phyloP scores from a whole-genome alignment of 92 coral and sea anemone genomes.

The Porites evermanni region DNA sequence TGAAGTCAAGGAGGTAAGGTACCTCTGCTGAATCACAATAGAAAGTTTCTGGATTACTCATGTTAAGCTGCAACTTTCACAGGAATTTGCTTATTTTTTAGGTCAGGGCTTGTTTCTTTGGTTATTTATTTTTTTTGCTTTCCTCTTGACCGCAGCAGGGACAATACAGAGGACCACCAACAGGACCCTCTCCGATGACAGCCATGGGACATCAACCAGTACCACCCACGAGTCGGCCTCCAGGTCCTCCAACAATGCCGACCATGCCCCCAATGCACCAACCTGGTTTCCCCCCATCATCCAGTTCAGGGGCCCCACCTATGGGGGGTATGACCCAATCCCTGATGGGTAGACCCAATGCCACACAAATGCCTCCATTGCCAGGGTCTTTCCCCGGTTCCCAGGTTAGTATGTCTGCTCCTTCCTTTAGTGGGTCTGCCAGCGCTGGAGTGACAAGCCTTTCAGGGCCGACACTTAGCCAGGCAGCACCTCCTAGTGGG shows the following conservation, averaged over 20 bases:
- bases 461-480: slow-evolving; percentile 62
- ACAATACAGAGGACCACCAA: slow-evolving; percentile 39
- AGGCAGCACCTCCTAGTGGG: slow-evolving; percentile 51
- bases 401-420: slow-evolving; percentile 78
- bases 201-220: slow-evolving; percentile 46
- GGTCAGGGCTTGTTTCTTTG: too few species aligned
- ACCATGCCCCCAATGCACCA: slow-evolving; percentile 54
- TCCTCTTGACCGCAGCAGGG: slow-evolving; percentile 12
- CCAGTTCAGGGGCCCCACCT: slow-evolving; percentile 42
- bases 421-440: slow-evolving; percentile 50
- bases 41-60: too few species aligned
- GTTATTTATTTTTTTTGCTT: not conserved
- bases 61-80: too few species aligned
- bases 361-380: slow-evolving; percentile 67
- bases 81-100: too few species aligned
- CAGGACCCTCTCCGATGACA: slow-evolving; percentile 45
- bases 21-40: too few species aligned
- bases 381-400: slow-evolving; percentile 70
- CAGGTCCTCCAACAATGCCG: slow-evolving; percentile 54
- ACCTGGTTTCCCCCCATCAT: slow-evolving; percentile 68
- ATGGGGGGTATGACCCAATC: slow-evolving; percentile 69
- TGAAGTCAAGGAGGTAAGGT: too few species aligned
- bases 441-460: slow-evolving; percentile 50
- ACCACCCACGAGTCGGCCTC: slow-evolving; percentile 48
- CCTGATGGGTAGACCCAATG: slow-evolving; percentile 58